Evolutionary conservation across 2,888 invertebrate genomes (phyloP), one percentile per base, ranked within the genome.

Genomic region (Synanthedon formicaeformis): DNA sequence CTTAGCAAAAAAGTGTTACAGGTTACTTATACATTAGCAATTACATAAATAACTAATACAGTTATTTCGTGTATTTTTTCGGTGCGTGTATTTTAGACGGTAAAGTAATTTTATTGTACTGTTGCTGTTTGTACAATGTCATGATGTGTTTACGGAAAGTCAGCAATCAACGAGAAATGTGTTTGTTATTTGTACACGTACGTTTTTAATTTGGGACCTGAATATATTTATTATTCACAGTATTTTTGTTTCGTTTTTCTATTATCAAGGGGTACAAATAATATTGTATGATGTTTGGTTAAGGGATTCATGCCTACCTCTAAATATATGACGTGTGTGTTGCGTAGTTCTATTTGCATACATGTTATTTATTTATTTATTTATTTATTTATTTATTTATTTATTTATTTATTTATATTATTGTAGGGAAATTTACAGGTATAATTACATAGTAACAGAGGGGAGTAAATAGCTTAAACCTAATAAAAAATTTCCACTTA

Each of bases 151-250:
- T 61, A 60, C 64, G 55, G 54, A 57, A 56, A 51, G 56, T 55
- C 52, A 64, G 62, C 67, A 66, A 64, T 64, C 63, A 65, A 59
- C 58, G 60, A 58, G 58, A 65, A 69, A 68, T 67, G 66, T 69
- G 62, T 67, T 67, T 69, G 60, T 59, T 59, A 54, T 53, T 56
- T 56, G 60, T 41, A 51, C 45, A 14, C 12, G 45, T n/a, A 14
- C 45, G 45, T 45, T 12, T 45, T 45, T 45, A 45, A 45, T 45
- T 45, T 45, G 14, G 13, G 2, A 6, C 14, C 13, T 12, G 45
- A 45, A 45, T 8, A 45, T 14, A 45, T 45, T n/a, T 45, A 45
- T 45, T 45, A 13, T 45, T 45, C 13, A 14, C 6, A 13, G 45
- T 13, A 45, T n/a, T 45, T 45, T 45, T 45, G 45, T 45, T 45